Evolutionary conservation across 37 sponge, comb jelly and placozoan genomes (phyloP).

Genomic region (Hormiphora californensis): DNA sequence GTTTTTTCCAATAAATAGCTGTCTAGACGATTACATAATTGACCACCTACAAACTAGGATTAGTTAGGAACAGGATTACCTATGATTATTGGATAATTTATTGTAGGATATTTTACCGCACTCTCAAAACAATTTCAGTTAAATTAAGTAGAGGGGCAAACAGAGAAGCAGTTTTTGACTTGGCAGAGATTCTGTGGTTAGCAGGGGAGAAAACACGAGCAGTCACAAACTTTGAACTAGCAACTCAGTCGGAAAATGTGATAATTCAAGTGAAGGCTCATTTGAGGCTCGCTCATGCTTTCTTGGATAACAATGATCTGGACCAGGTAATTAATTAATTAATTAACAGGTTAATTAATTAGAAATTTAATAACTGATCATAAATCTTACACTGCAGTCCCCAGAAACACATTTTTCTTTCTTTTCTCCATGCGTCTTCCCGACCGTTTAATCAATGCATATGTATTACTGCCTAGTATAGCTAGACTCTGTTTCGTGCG

Average conservation of each 20-base stretch:
- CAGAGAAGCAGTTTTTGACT: conserved; percentile 49
- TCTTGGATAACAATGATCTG: conserved; percentile 18
- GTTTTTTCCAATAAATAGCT: neutral
- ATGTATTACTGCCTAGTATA: no score
- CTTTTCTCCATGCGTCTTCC: no score
- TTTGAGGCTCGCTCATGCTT: conserved; percentile 18
- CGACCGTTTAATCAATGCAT: no score
- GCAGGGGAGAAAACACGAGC: conserved; percentile 22
- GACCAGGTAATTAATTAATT: neutral
- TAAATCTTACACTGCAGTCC: neutral
- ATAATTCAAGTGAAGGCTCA: conserved; percentile 37
- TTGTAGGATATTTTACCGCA: neutral
- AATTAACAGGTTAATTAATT: neutral
- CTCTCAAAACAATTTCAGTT: neutral
- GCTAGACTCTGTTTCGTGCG: no score
- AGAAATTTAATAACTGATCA: neutral
- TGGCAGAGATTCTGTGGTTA: conserved; percentile 29
- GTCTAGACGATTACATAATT: neutral
- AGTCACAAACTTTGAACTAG: conserved; percentile 39
- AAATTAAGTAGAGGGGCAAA: conserved; percentile 25
- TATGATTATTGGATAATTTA: neutral
- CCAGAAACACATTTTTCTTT: neutral
- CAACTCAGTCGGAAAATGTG: conserved; percentile 26
- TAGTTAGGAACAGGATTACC: neutral
- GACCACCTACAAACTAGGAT: neutral